Evolutionary conservation across 2,113 vertebrate genomes (phyloP).

Genomic region (Cairina moschata): DNA sequence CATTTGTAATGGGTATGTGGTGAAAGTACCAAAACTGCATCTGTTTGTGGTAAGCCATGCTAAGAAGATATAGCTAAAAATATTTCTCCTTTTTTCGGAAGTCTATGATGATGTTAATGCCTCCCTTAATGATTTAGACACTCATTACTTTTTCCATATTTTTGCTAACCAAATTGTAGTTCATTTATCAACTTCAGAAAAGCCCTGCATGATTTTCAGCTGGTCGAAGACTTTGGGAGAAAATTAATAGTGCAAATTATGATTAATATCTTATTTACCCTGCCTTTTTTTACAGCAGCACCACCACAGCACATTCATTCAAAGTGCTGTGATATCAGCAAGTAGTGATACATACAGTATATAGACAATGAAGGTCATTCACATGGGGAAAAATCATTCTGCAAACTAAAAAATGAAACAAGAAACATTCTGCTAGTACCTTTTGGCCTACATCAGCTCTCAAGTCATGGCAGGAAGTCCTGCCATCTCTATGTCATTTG

Average conservation of each 20-base stretch:
- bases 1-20: neutral
- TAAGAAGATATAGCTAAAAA: neutral
- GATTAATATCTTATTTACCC: conserved; percentile 41
- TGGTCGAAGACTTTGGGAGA: neutral
- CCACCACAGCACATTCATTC: neutral
- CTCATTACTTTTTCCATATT: neutral
- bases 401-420: neutral
- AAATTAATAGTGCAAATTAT: conserved; percentile 35
- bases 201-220: neutral
- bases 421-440: neutral
- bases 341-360: neutral
- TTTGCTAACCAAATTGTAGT: neutral
- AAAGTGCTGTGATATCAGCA: neutral
- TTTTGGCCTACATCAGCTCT: neutral
- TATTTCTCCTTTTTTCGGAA: neutral
- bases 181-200: conserved; percentile 27
- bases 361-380: neutral
- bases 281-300: neutral
- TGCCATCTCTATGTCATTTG: neutral
- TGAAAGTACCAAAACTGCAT: neutral
- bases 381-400: neutral
- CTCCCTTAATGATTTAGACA: neutral
- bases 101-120: neutral
- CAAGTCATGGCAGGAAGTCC: neutral
- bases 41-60: neutral